phyloP scores from a whole-genome alignment of 53 echinoderm and acorn worm species.

The Hippasteria phrygiana region DNA sequence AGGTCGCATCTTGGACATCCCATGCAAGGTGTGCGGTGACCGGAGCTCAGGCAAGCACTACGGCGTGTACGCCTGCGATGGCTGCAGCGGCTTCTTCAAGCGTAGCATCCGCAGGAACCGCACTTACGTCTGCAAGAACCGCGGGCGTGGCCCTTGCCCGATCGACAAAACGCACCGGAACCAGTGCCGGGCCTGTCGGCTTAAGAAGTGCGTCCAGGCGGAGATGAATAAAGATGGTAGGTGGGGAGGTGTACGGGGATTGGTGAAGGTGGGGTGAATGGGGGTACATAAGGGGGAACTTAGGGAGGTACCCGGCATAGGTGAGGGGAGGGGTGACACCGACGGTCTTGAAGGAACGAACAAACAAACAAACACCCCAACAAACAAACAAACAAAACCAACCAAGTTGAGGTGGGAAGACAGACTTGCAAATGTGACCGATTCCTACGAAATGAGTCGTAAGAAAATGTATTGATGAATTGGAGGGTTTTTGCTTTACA shows the following conservation, averaged over 20 bases:
- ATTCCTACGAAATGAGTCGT: too few species aligned
- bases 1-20: conserved; percentile 93
- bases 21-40: conserved; percentile 96
- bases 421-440: too few species aligned
- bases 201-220: conserved; percentile 91
- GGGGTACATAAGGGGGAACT: neutral
- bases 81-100: conserved; percentile 99
- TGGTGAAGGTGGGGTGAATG: neutral
- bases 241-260: conserved; percentile 1
- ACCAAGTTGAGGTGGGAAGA: too few species aligned
- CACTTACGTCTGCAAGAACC: conserved; percentile 93
- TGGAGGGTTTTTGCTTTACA: too few species aligned
- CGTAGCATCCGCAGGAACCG: conserved; percentile 89
- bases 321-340: too few species aligned
- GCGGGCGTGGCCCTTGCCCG: conserved; percentile 89
- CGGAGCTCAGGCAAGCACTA: conserved; percentile 96
- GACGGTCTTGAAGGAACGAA: too few species aligned
- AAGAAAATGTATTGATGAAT: too few species aligned
- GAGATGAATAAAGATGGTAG: conserved; percentile 99
- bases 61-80: conserved; percentile 98
- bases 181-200: conserved; percentile 95
- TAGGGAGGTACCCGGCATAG: too few species aligned
- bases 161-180: conserved; percentile 98
- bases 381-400: too few species aligned
- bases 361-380: too few species aligned